These are phyloP conservation scores for Apolygus lucorum DNA, from an alignment of 1,140 invertebrate species.

Conservation along the genomic window DNA sequence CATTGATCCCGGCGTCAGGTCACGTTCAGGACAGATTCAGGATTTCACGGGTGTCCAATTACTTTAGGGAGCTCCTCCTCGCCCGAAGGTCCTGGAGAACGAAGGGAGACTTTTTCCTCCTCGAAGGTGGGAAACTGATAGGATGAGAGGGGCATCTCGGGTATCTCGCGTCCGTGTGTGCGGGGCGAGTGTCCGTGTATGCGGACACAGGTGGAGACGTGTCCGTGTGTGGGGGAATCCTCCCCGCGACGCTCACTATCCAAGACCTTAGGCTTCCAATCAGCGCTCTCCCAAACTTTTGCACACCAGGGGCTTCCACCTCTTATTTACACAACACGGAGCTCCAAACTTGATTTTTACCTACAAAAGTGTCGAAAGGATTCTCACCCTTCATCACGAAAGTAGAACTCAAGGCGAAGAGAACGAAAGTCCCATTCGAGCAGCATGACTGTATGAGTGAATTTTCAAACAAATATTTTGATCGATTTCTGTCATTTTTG, in stretches of 20 bases:
- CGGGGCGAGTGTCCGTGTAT: background rate
- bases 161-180: background rate
- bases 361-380: too few species aligned
- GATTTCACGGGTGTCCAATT: slow-evolving; percentile 24
- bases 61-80: slow-evolving; percentile 18
- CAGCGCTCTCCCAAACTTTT: slow-evolving; percentile 9
- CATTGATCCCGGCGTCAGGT: slow-evolving; percentile 21
- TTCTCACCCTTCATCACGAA: too few species aligned
- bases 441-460: too few species aligned
- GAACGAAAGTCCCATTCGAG: too few species aligned
- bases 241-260: background rate
- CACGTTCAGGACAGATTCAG: slow-evolving; percentile 23
- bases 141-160: background rate
- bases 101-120: background rate
- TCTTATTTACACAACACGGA: too few species aligned
- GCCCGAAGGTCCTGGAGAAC: background rate
- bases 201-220: background rate
- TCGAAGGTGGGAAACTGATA: background rate
- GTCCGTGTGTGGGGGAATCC: background rate
- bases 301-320: background rate
- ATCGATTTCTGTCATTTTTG: too few species aligned
- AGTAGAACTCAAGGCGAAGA: too few species aligned
- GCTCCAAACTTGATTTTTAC: too few species aligned
- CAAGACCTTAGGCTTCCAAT: background rate
- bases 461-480: too few species aligned